Conservation (phyloP, 1,140 invertebrate species). For the Panagrolaimus sp. region DNA sequence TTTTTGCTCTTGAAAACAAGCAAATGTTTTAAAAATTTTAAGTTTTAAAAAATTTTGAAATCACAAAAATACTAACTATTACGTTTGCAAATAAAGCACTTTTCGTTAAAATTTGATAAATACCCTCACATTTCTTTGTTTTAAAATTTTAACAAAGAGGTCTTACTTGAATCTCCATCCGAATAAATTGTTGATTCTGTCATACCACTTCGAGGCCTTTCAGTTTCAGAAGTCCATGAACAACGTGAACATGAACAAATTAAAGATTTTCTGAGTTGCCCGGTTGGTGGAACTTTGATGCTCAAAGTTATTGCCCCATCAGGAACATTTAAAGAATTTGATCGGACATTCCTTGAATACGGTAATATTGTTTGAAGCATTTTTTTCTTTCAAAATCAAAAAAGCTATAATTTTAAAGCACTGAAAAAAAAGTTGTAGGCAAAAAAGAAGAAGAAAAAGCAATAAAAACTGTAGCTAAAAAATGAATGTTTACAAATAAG, state of each 20-base stretch:
- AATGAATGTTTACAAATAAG: no score
- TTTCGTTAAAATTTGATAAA: no score
- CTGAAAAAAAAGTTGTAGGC: background rate
- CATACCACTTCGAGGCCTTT: background rate
- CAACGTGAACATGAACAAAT: constrained; percentile 7
- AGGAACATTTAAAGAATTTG: background rate
- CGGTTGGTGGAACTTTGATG: background rate
- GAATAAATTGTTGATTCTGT: background rate
- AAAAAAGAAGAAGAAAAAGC: no score
- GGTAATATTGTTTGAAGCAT: constrained; percentile 6
- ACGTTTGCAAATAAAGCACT: no score
- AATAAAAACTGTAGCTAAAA: no score
- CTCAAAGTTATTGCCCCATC: background rate
- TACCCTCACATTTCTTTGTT: no score
- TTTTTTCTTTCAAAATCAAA: background rate
- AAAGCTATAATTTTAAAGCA: background rate
- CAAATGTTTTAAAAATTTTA: no score
- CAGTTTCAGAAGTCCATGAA: background rate
- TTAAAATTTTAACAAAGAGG: no score
- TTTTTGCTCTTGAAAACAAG: no score
- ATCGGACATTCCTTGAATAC: background rate
- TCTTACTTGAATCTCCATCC: no score
- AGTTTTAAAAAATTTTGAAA: no score
- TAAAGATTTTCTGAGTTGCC: background rate
- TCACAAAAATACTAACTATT: no score